Conservation (phyloP, 2,888 invertebrate species). For the Penaeus monodon region DNA sequence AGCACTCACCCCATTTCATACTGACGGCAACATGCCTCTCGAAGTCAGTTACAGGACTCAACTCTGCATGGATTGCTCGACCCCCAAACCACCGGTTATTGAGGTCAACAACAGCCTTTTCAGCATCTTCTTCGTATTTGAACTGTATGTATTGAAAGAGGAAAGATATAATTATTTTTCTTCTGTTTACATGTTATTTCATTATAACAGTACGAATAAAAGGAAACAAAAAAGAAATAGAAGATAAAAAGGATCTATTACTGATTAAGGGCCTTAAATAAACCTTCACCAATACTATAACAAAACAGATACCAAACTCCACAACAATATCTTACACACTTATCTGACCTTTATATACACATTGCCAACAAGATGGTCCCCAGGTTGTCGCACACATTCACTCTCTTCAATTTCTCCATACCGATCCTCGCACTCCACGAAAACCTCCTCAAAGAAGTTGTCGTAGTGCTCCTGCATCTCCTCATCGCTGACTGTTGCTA, state of each 20-base stretch:
- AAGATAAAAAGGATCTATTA: background rate
- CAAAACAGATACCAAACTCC: too few species aligned
- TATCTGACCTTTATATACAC: constrained; percentile 84
- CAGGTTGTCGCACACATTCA: constrained; percentile 99
- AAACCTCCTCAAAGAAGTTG: constrained; percentile 99
- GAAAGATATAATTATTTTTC: too few species aligned
- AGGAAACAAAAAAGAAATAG: background rate
- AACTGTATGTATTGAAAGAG: constrained; percentile 74
- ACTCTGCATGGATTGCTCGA: constrained; percentile 95
- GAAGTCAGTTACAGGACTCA: constrained; percentile 99
- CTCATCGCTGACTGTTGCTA: constrained; percentile 94
- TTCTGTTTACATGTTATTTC: too few species aligned
- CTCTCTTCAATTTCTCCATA: constrained; percentile 99
- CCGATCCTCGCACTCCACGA: constrained; percentile 89
- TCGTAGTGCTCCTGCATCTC: constrained; percentile 99
- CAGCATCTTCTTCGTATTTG: constrained; percentile 97
- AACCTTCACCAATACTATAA: too few species aligned
- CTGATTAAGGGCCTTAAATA: too few species aligned
- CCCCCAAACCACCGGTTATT: constrained; percentile 99
- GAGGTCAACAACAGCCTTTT: constrained; percentile 94
- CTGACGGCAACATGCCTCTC: constrained; percentile 98
- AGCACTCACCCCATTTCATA: constrained; percentile 91
- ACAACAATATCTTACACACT: too few species aligned
- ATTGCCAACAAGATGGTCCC: constrained; percentile 98
- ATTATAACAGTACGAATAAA: too few species aligned